Evolutionary conservation across 2,113 vertebrate genomes (phyloP), one percentile per base, ranked within the genome.

Genomic region (Telmatochromis sp.): DNA sequence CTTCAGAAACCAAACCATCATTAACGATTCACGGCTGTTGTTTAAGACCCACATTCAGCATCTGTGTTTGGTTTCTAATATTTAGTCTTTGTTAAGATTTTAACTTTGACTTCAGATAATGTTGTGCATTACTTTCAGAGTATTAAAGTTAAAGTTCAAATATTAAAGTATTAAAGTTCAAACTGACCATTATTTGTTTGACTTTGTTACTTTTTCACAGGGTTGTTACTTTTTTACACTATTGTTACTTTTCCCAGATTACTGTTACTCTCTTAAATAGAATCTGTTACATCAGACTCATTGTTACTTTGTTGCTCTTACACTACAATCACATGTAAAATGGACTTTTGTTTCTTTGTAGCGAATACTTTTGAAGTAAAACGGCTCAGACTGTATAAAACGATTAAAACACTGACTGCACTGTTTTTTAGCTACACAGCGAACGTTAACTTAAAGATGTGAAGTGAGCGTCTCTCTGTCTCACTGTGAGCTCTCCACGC

Each of bases 111-210:
- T 73, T 73, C 2, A 45, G 37, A 26, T 26, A 45, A 23, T 23
- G 13, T 42, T 4, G n/a, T 70, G 0, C 0, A 65, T n/a, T 40
- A 40, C 0, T 40, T 68, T 68, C 11, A 63, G 15, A 63, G 8
- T 33, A 33, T 63, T n/a, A 19, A 11, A 63, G 58, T 35, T 63
- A 33, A 63, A 63, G 17, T 60, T 60, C 5, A 60, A 60, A 17
- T 10, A 57, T 57, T 55, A 55, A 55, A 58, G 7, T 15, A 3
- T 28, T 31, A 17, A 60, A 17, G 57, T 63, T 63, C 58, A 35
- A 63, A 63, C 6, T 63, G 58, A 63, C 6, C 58, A 63, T 35
- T 35, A 63, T 2, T 65, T 68, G 33, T 68, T 68, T 68, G 60
- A 65, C 60, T 65, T 65, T 35, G 42, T 31, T 31, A 19, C 23